Evolutionary conservation across 2,797 vertebrate species (phyloP), one percentile per base, ranked within the genome.

Genomic region (Lacerta agilis): DNA sequence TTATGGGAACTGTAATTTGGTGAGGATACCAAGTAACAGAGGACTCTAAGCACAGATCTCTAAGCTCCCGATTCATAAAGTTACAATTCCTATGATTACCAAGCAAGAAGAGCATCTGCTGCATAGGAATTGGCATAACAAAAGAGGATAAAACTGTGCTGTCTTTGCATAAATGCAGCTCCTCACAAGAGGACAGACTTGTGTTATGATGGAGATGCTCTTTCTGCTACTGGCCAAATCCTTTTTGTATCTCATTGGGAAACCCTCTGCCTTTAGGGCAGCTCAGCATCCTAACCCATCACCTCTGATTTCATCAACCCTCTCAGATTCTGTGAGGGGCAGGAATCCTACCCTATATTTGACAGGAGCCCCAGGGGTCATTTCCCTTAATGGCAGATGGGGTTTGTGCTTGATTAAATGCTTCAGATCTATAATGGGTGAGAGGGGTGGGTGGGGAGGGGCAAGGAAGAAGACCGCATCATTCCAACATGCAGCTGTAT

Each of bases 301-400:
- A 81, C 64, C 83, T 85, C 77, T 75, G 55, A 49, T 80, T 64
- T 79, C 77, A 85, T 85, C 71, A 85, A 69, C 29, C 58, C 43
- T 55, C 61, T 67, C n/a, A 85, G 83, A 82, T 79, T 69, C 25
- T 66, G 29, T 83, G 69, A 33, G 67, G 3, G 55, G 27, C 20
- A 25, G n/a, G 33, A 8, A 38, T 38, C 11, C n/a, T 75, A 75
- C 71, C n/a, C 78, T 77, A 85, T 76, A 85, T 76, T 82, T 89
- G 55, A 85, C 78, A 67, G n/a, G 67, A 29, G 36, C 83, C 61
- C 58, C 45, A 75, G 27, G 72, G 45, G 36, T 77, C 61, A 61
- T 86, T 78, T 78, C 43, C 43, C 61, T 88, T 83, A 82, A 64
- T n/a, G 61, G 64, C 43, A 88, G 72, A 76, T 82, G 29, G 71